These are phyloP conservation scores for Drosophila stalkeri DNA, from an alignment of 2,888 invertebrate genomes.

Conservation along the genomic window DNA sequence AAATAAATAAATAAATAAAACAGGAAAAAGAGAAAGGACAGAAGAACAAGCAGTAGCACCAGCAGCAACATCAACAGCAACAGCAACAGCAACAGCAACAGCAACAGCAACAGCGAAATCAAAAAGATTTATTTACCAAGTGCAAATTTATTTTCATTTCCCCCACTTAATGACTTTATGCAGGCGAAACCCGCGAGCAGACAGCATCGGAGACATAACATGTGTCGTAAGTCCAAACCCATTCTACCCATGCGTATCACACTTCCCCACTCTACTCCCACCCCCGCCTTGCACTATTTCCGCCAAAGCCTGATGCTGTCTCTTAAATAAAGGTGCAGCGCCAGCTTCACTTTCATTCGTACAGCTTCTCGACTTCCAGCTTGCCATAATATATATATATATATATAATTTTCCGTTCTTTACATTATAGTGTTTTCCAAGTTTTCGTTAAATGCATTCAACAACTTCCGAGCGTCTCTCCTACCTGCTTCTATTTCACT, in stretches of 20 bases:
- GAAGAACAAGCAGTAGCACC: background rate
- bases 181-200: constrained; percentile 34
- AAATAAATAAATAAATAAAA: constrained; percentile 23
- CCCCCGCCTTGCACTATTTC: background rate
- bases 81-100: constrained; percentile 8
- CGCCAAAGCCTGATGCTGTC: constrained; percentile 36
- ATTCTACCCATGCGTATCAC: background rate
- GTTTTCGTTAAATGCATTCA: constrained; percentile 61
- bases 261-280: background rate
- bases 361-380: constrained; percentile 34
- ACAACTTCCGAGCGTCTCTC: background rate
- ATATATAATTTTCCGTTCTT: constrained; percentile 58
- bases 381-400: constrained; percentile 47
- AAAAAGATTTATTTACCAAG: constrained; percentile 80
- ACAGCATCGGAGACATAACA: constrained; percentile 40
- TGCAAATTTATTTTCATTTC: constrained; percentile 76
- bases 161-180: constrained; percentile 78
- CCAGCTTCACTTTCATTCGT: constrained; percentile 53
- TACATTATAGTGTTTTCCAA: constrained; percentile 47
- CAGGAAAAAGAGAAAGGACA: constrained; percentile 17
- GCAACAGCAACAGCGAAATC: constrained; percentile 50
- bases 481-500: background rate
- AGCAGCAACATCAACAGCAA: constrained; percentile 5
- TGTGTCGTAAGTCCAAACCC: constrained; percentile 23
- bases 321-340: constrained; percentile 67